phyloP scores from a whole-genome alignment of 2,113 vertebrate species.

The Vombatus ursinus region DNA sequence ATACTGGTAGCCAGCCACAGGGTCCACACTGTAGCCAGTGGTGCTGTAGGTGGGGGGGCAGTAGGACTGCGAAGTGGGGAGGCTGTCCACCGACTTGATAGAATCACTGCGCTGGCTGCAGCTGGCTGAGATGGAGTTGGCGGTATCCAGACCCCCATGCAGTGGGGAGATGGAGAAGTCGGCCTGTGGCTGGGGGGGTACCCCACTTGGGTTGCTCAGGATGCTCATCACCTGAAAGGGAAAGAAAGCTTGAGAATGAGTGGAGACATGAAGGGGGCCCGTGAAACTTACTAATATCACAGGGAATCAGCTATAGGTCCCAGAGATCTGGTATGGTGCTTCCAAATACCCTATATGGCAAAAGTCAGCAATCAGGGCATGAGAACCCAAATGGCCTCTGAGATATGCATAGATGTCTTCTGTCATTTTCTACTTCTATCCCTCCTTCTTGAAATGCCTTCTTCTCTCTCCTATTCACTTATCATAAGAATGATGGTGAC shows the following conservation, averaged over 20 bases:
- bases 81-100: constrained; percentile 98
- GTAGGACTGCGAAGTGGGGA: constrained; percentile 98
- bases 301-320: neutral
- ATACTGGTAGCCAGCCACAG: constrained; percentile 98
- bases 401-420: neutral
- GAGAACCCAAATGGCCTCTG: neutral
- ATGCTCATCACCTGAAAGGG: constrained; percentile 96
- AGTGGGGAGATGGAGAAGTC: constrained; percentile 99
- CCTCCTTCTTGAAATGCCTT: neutral
- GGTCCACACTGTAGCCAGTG: constrained; percentile 98
- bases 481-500: neutral
- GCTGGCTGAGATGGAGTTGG: constrained; percentile 97
- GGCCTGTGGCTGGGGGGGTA: constrained; percentile 94
- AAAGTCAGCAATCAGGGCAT: neutral
- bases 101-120: constrained; percentile 97
- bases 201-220: constrained; percentile 94
- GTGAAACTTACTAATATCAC: neutral
- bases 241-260: neutral
- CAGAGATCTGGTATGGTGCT: neutral
- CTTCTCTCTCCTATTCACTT: neutral
- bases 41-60: constrained; percentile 99
- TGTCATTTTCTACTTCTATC: neutral
- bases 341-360: neutral
- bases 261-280: rapidly evolving
- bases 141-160: constrained; percentile 93